These are phyloP conservation scores for Emydocephalus ijimae DNA, from an alignment of 2,113 vertebrate genomes.

Conservation along the genomic window DNA sequence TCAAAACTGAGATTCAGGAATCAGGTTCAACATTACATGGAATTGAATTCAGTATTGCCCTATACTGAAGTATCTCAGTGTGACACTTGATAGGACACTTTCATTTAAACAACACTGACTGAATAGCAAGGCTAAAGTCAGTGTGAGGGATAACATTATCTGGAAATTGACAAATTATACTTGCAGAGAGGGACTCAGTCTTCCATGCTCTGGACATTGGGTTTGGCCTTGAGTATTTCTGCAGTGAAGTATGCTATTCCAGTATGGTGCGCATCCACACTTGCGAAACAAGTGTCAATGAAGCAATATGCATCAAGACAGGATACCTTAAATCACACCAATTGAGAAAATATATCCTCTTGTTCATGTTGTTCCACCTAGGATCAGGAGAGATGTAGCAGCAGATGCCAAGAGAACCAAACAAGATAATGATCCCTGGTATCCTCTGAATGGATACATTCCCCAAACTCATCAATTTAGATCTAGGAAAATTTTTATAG, in stretches of 20 bases:
- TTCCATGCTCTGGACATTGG: background rate
- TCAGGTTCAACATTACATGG: too few relatives aligned
- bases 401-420: background rate
- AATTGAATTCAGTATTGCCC: background rate
- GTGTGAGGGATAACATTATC: background rate
- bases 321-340: background rate
- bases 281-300: background rate
- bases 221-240: background rate
- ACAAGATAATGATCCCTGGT: background rate
- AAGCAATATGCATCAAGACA: background rate
- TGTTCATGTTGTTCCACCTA: background rate
- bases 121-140: background rate
- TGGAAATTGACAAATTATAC: background rate
- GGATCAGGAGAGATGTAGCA: background rate
- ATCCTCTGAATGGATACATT: too few relatives aligned
- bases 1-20: background rate
- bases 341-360: background rate
- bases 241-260: background rate
- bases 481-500: background rate
- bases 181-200: background rate
- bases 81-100: background rate
- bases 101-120: too few relatives aligned
- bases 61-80: background rate
- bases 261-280: background rate
- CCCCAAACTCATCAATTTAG: background rate